phyloP scores from a whole-genome alignment of 2,797 vertebrate species.

The Otolemur crassicaudatus region DNA sequence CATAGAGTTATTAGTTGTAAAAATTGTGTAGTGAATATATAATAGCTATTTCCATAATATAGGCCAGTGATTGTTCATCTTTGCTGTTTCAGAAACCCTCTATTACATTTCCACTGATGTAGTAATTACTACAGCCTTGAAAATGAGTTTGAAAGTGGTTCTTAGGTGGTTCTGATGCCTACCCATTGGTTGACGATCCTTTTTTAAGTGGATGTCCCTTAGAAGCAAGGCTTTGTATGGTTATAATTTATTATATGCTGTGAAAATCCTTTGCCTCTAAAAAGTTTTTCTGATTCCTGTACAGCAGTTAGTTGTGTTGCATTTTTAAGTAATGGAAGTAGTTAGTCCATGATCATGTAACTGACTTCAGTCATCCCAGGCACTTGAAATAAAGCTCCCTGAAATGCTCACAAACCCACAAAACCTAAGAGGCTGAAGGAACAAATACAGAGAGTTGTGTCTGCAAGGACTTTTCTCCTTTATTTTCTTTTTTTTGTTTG shows the following conservation, averaged over 20 bases:
- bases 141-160: constrained; percentile 24
- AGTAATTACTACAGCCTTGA: neutral
- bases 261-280: constrained; percentile 26
- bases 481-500: no score
- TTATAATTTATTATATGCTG: neutral
- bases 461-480: neutral
- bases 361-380: neutral
- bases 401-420: neutral
- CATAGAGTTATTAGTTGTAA: neutral
- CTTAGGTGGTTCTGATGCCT: neutral
- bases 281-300: constrained; percentile 10
- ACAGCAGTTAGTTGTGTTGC: constrained; percentile 30
- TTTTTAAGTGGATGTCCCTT: neutral
- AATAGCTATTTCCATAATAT: neutral
- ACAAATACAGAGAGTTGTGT: neutral
- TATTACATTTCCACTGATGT: neutral
- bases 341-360: neutral
- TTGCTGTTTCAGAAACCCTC: neutral
- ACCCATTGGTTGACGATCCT: neutral
- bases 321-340: neutral
- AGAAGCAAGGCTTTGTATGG: neutral
- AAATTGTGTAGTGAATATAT: neutral
- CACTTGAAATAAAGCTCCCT: neutral
- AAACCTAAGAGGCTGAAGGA: neutral
- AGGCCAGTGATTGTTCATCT: neutral